Percentiles rank a stretch among this genome's conserved stretches.
phyloP scores from a whole-genome alignment of 2,113 vertebrate genomes.

The Pithys albifrons region DNA sequence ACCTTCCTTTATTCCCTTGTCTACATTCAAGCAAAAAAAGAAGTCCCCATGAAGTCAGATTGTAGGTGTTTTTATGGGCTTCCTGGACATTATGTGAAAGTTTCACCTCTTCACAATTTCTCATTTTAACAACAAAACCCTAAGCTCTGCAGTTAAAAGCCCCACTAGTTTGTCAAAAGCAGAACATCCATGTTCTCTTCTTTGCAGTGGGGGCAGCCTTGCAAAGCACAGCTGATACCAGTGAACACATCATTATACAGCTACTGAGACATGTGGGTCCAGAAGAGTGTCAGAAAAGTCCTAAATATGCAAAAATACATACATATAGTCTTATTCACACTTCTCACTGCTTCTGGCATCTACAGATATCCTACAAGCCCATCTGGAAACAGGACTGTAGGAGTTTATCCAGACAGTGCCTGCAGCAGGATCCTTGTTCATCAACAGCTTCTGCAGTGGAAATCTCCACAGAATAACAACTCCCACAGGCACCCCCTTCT shows the following conservation, averaged over 20 bases:
- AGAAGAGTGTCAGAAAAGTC: background rate
- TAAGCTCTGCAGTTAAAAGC: background rate
- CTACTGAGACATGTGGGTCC: background rate
- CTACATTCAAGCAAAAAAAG: background rate
- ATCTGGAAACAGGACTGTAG: constrained; percentile 10
- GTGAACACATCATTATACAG: background rate
- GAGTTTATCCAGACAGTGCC: background rate
- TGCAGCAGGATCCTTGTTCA: background rate
- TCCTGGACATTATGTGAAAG: background rate
- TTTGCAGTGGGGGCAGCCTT: background rate
- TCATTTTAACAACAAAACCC: constrained; percentile 12
- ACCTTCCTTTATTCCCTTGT: constrained; percentile 4
- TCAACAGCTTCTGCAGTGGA: constrained; percentile 1
- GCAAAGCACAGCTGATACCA: background rate
- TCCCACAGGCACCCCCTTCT: background rate
- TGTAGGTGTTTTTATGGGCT: constrained; percentile 40
- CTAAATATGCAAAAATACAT: background rate
- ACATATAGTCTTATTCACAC: background rate
- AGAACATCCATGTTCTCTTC: background rate
- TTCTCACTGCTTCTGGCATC: background rate
- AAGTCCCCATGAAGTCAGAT: background rate
- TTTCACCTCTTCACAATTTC: constrained; percentile 14
- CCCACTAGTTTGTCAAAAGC: background rate
- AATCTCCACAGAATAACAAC: background rate
- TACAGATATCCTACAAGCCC: constrained; percentile 3